Evolutionary conservation across 64 coral and sea anemone genomes (phyloP).

Genomic region (Porites lutea): DNA sequence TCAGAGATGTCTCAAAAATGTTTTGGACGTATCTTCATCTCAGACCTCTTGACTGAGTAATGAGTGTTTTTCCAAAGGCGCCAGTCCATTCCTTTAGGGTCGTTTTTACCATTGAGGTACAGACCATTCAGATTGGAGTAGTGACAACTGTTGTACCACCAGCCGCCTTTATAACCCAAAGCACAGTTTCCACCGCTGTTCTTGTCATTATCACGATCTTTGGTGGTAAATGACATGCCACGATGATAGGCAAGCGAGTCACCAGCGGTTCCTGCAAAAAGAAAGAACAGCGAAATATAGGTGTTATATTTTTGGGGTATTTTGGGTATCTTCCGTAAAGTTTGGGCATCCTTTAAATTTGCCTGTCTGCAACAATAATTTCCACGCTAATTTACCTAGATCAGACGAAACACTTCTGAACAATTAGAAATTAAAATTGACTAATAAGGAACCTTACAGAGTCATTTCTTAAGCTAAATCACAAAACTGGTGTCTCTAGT

Average conservation of each 20-base stretch:
- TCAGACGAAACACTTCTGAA: no score
- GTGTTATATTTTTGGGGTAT: no score
- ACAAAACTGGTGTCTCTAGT: no score
- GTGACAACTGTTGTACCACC: slow-evolving; percentile 8
- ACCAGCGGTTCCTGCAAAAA: slow-evolving; percentile 21
- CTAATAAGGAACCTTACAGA: no score
- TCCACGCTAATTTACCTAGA: no score
- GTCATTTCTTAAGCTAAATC: no score
- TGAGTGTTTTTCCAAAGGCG: not conserved
- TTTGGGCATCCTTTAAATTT: no score
- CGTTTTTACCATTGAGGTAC: not conserved
- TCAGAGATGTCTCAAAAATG: not conserved
- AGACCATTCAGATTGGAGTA: not conserved
- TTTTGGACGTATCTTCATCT: slow-evolving; percentile 28
- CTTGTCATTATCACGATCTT: slow-evolving; percentile 31
- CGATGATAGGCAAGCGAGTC: not conserved
- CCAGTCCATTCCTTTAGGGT: not conserved
- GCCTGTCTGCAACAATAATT: no score
- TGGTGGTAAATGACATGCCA: slow-evolving; percentile 36
- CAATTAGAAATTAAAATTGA: no score
- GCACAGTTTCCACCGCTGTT: not conserved
- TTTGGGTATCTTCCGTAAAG: no score
- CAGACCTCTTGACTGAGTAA: slow-evolving; percentile 17
- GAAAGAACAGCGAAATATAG: no score
- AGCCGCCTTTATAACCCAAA: not conserved